Percentiles rank a stretch among this genome's conserved stretches.
phyloP scores from a whole-genome alignment of 2,113 vertebrate genomes.

The Sturnira hondurensis region DNA sequence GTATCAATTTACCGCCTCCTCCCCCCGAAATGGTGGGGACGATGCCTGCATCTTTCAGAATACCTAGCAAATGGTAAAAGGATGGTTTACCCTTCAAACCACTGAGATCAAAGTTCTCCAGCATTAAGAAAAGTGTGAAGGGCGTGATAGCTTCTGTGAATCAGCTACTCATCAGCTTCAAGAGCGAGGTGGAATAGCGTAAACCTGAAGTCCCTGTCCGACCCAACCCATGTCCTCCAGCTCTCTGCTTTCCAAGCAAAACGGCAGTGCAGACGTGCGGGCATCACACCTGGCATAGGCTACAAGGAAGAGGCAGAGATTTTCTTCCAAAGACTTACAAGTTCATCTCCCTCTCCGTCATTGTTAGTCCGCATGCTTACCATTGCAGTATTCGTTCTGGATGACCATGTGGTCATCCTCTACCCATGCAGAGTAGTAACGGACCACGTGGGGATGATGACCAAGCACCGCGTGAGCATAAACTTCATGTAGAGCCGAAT shows the following conservation, averaged over 20 bases:
- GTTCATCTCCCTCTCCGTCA: not conserved
- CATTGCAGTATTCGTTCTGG: conserved; percentile 96
- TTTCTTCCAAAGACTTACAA: not conserved
- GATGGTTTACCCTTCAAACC: not conserved
- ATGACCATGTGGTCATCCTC: conserved; percentile 95
- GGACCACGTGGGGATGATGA: conserved; percentile 95
- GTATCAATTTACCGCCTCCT: not conserved
- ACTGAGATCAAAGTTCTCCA: not conserved
- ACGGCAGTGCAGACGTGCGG: not conserved
- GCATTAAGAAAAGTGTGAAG: not conserved
- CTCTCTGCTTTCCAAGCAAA: not conserved
- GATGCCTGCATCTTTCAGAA: not conserved
- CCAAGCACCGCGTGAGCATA: conserved; percentile 96
- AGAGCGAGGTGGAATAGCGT: not conserved
- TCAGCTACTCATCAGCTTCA: not conserved
- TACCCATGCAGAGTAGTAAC: conserved; percentile 96
- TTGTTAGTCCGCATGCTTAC: conserved; percentile 75
- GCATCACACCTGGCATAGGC: not conserved
- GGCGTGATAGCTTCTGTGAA: not conserved
- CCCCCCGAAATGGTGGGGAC: not conserved
- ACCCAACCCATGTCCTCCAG: not conserved
- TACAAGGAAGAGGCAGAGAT: not conserved
- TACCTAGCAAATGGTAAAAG: not conserved
- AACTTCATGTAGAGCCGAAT: conserved; percentile 91
- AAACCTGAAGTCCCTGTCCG: not conserved